Conservation (phyloP, 92 coral and sea anemone species). For the Phenganax marumi region DNA sequence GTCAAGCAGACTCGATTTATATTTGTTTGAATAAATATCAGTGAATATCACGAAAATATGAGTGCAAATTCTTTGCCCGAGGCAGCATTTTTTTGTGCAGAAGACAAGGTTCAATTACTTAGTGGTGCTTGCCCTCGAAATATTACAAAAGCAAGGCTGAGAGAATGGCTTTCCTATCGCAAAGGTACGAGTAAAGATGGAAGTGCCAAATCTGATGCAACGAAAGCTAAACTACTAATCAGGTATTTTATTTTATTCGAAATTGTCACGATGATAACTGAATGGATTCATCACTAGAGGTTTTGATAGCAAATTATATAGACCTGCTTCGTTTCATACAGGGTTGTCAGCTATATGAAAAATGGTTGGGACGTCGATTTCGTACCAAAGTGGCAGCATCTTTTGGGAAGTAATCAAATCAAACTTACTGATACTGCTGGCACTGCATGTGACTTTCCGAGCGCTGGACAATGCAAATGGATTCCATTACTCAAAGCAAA, state of each 20-base stretch:
- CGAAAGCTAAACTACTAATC: background rate
- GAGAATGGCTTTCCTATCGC: slow-evolving; percentile 58
- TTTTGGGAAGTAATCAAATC: slow-evolving; percentile 41
- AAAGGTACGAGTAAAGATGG: slow-evolving; percentile 63
- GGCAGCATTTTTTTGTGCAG: slow-evolving; percentile 46
- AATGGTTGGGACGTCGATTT: slow-evolving; percentile 64
- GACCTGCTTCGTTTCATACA: slow-evolving; percentile 3
- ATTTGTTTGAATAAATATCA: too few species aligned
- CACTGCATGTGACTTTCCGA: slow-evolving; percentile 52
- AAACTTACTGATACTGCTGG: slow-evolving; percentile 21
- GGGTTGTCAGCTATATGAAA: slow-evolving; percentile 58
- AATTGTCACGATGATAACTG: too few species aligned
- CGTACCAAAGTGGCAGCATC: slow-evolving; percentile 41
- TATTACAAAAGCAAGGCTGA: slow-evolving; percentile 51
- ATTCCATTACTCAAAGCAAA: slow-evolving; percentile 46
- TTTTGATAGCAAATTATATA: too few species aligned
- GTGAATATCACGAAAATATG: too few species aligned
- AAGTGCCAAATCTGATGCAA: slow-evolving; percentile 40
- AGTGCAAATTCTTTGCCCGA: slow-evolving; percentile 20
- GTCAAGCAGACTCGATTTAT: too few species aligned
- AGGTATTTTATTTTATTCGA: background rate
- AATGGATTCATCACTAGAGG: too few species aligned
- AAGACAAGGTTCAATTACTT: slow-evolving; percentile 52
- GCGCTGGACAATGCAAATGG: slow-evolving; percentile 39
- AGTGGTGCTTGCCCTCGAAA: slow-evolving; percentile 54